phyloP scores from a whole-genome alignment of 2,113 vertebrate species.

The Sterna hirundo region DNA sequence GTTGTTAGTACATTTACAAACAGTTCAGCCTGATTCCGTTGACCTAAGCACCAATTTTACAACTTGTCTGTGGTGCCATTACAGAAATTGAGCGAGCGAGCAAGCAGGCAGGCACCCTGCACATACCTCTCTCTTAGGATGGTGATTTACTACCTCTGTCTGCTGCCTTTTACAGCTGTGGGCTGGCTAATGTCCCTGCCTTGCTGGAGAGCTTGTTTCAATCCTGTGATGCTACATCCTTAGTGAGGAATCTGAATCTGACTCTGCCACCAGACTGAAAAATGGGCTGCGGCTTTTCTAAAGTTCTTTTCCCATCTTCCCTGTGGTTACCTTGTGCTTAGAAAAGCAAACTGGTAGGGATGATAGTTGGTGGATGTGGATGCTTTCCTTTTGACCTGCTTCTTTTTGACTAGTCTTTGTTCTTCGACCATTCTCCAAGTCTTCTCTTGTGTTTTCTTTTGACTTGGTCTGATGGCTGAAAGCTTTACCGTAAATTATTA shows the following conservation, averaged over 20 bases:
- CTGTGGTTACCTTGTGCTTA: not conserved
- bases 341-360: not conserved
- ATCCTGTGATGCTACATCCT: not conserved
- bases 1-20: not conserved
- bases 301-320: not conserved
- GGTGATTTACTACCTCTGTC: conserved; percentile 38
- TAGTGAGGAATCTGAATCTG: not conserved
- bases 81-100: not conserved
- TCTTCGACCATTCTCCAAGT: not conserved
- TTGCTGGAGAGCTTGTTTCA: not conserved
- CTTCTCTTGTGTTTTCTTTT: not conserved
- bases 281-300: not conserved
- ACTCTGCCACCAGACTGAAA: not conserved
- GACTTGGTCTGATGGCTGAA: not conserved
- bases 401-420: not conserved
- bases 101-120: not conserved
- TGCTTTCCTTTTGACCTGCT: not conserved
- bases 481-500: conserved; percentile 12
- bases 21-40: not conserved
- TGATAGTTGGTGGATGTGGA: not conserved
- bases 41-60: conserved; percentile 33
- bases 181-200: conserved; percentile 39
- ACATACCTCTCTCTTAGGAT: not conserved
- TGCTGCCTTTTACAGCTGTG: conserved; percentile 23
- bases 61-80: conserved; percentile 6